Conservation (phyloP, 2,797 vertebrate species). For the Chelon auratus region DNA sequence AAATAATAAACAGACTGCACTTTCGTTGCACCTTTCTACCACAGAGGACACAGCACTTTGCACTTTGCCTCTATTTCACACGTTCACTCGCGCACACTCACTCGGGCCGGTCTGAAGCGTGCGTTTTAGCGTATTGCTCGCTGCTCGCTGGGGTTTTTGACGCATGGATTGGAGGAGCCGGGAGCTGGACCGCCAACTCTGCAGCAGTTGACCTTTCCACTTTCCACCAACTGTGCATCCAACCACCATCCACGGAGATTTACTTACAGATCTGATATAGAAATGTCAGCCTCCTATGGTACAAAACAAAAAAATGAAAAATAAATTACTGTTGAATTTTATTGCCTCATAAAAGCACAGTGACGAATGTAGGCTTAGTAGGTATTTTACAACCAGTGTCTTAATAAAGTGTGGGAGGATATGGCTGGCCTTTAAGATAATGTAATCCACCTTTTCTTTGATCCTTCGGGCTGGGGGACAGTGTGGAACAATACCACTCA, state of each 20-base stretch:
- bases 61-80: neutral
- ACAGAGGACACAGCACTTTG: neutral
- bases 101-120: neutral
- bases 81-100: neutral
- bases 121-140: neutral
- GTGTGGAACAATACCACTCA: slow-evolving; percentile 31
- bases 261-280: slow-evolving; percentile 18
- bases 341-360: slow-evolving; percentile 45
- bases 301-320: neutral
- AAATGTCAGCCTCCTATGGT: slow-evolving; percentile 31
- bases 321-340: slow-evolving; percentile 12
- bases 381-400: slow-evolving; percentile 33
- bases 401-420: slow-evolving; percentile 50
- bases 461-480: slow-evolving; percentile 16
- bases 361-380: slow-evolving; percentile 48
- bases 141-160: neutral
- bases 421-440: slow-evolving; percentile 54
- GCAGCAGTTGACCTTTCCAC: neutral
- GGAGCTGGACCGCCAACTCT: neutral
- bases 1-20: neutral
- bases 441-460: slow-evolving; percentile 52
- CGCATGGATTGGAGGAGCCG: neutral
- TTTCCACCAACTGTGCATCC: neutral
- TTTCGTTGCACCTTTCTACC: neutral
- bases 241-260: slow-evolving; percentile 11